phyloP scores from a whole-genome alignment of 2,888 invertebrate genomes.

The Iphiclides podalirius region DNA sequence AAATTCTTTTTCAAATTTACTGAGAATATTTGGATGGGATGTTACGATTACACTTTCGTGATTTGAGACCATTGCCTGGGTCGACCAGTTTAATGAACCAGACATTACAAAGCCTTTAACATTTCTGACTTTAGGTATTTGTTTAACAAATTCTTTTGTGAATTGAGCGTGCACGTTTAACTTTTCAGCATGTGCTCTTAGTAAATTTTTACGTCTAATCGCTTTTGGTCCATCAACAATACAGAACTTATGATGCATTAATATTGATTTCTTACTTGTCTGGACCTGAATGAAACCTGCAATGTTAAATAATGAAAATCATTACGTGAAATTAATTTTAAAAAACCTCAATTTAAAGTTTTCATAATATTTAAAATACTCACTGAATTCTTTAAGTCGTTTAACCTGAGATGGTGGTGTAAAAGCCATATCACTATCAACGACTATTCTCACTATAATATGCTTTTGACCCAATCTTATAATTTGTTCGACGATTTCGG shows the following conservation, averaged over 20 bases:
- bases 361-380: conserved; percentile 35
- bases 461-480: conserved; percentile 71
- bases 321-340: not conserved
- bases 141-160: conserved; percentile 39
- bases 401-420: conserved; percentile 71
- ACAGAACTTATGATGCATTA: conserved; percentile 92
- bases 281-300: conserved; percentile 74
- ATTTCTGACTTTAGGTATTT: conserved; percentile 42
- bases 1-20: conserved; percentile 80
- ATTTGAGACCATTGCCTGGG: conserved; percentile 85
- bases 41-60: conserved; percentile 85
- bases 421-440: conserved; percentile 73
- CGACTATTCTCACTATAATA: conserved; percentile 67
- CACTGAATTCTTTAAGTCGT: conserved; percentile 68
- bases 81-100: conserved; percentile 90
- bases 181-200: conserved; percentile 66
- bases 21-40: conserved; percentile 75
- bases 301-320: conserved; percentile 28
- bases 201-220: conserved; percentile 55
- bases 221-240: conserved; percentile 82
- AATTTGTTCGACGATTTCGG: conserved; percentile 69
- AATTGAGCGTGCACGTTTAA: conserved; percentile 59
- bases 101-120: conserved; percentile 79
- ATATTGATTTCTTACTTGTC: conserved; percentile 68
- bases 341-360: not conserved